Percentiles rank a stretch among this genome's conserved stretches.
Evolutionary conservation across 2,113 vertebrate genomes (phyloP).

Genomic region (Eleginops maclovinus): DNA sequence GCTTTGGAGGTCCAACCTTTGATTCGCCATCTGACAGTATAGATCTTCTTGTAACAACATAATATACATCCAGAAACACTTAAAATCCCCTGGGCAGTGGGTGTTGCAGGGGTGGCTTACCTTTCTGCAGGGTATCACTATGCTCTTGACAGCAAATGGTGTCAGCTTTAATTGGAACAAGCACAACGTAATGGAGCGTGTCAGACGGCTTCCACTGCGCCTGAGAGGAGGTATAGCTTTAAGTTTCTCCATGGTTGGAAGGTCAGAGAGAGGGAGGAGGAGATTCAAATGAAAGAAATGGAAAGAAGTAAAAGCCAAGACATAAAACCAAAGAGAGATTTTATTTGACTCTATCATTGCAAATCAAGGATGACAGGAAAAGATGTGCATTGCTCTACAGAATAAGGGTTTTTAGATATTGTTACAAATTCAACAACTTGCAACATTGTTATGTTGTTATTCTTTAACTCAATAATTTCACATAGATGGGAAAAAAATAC

Average conservation of each 20-base stretch:
- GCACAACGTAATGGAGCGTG: constrained; percentile 80
- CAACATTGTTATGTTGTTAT: not conserved
- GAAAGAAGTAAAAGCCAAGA: not conserved
- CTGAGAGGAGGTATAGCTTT: constrained; percentile 55
- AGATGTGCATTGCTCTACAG: constrained; percentile 1
- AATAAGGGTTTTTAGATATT: not conserved
- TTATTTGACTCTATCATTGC: constrained; percentile 3
- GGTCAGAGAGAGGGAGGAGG: constrained; percentile 35
- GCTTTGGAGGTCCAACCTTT: constrained; percentile 29
- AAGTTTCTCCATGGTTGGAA: constrained; percentile 59
- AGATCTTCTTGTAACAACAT: constrained; percentile 72
- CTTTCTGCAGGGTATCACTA: constrained; percentile 69
- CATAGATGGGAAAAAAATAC: not conserved
- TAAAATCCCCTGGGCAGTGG: constrained; percentile 52
- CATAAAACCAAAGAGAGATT: constrained; percentile 9
- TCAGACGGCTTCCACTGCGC: constrained; percentile 74
- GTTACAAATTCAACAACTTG: not conserved
- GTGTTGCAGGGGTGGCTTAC: constrained; percentile 56
- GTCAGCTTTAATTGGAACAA: constrained; percentile 85
- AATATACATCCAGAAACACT: constrained; percentile 68
- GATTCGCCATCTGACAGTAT: constrained; percentile 53
- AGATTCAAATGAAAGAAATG: constrained; percentile 19
- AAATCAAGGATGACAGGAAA: constrained; percentile 32
- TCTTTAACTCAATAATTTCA: not conserved
- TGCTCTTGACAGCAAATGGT: constrained; percentile 80